phyloP scores from a whole-genome alignment of 2,888 invertebrate species.

The Dione juno region DNA sequence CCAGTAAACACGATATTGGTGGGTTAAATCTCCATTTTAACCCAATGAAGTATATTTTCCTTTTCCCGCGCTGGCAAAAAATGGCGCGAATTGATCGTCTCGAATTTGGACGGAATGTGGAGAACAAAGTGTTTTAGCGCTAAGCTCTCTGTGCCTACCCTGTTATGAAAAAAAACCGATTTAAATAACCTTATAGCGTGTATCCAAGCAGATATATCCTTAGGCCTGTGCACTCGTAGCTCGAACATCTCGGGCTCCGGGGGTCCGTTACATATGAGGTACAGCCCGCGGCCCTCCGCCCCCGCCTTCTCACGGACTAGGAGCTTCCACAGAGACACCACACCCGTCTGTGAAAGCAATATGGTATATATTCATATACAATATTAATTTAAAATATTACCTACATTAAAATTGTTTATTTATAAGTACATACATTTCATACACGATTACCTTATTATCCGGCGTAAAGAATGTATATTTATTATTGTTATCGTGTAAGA shows the following conservation, averaged over 20 bases:
- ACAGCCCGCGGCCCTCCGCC: conserved; percentile 94
- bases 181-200: conserved; percentile 88
- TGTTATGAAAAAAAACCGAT: not conserved
- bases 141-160: not conserved
- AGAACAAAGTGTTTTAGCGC: no score
- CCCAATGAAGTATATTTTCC: no score
- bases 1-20: no score
- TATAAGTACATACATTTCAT: not conserved
- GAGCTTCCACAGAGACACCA: conserved; percentile 95
- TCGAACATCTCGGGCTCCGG: conserved; percentile 98
- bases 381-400: no score
- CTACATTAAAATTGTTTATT: not conserved
- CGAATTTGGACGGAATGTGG: not conserved
- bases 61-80: no score
- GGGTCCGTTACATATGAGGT: conserved; percentile 96
- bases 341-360: conserved; percentile 87
- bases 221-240: conserved; percentile 92
- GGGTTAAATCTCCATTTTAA: no score
- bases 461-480: conserved; percentile 97
- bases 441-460: conserved; percentile 92
- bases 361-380: not conserved
- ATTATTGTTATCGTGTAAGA: conserved; percentile 95
- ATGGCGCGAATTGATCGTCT: no score
- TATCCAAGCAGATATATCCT: conserved; percentile 96
- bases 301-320: conserved; percentile 97